phyloP scores from a whole-genome alignment of 2,888 invertebrate genomes.

The Meta bourneti region DNA sequence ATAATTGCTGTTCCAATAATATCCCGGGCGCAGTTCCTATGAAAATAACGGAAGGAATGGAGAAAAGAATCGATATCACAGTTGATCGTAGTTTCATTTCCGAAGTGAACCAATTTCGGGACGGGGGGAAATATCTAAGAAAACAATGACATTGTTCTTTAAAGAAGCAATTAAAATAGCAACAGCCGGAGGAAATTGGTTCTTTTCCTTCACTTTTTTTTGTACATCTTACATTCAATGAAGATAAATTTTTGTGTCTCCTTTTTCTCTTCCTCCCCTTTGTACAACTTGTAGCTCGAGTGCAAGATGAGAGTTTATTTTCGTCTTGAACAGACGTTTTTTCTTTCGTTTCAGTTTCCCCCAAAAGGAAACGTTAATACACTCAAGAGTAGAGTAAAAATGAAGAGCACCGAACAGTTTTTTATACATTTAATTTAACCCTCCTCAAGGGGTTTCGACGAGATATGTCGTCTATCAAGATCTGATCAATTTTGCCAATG shows the following conservation, averaged over 20 bases:
- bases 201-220: background rate
- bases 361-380: too few species aligned
- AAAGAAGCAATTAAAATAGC: conserved; percentile 25
- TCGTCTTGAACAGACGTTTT: too few species aligned
- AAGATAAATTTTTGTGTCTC: background rate
- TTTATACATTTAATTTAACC: too few species aligned
- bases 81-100: background rate
- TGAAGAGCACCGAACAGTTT: too few species aligned
- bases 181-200: conserved; percentile 25
- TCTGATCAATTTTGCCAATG: too few species aligned
- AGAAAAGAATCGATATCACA: background rate
- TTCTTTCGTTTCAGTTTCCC: too few species aligned
- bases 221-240: background rate
- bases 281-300: background rate
- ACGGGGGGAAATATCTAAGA: background rate
- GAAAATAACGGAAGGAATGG: background rate
- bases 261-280: background rate
- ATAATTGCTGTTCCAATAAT: background rate
- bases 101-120: background rate
- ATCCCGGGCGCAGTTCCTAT: background rate
- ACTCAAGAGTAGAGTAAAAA: too few species aligned
- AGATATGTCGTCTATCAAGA: too few species aligned
- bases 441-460: too few species aligned
- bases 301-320: background rate
- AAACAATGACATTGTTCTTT: background rate